These are phyloP conservation scores for Dasypolia templi DNA, from an alignment of 2,888 invertebrate genomes.

Conservation along the genomic window DNA sequence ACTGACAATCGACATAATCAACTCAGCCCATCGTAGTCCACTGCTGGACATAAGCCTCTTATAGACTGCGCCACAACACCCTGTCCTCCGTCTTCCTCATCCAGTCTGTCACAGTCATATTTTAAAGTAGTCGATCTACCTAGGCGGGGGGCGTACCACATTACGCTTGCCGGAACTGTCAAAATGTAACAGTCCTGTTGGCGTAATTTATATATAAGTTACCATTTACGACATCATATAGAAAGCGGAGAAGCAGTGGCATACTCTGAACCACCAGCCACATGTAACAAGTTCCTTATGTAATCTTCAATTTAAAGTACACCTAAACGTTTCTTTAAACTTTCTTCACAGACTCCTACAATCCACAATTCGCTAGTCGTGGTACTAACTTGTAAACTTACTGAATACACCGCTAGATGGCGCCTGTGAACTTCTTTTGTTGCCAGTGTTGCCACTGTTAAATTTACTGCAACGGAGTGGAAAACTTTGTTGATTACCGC, in stretches of 20 bases:
- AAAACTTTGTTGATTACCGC: slow-evolving; percentile 67
- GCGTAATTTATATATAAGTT: too few species aligned
- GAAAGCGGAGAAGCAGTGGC: too few species aligned
- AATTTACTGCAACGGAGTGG: slow-evolving; percentile 71
- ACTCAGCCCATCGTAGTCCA: too few species aligned
- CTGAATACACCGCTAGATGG: slow-evolving; percentile 68
- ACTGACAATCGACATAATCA: too few species aligned
- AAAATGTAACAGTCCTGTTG: too few species aligned
- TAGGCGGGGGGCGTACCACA: too few species aligned
- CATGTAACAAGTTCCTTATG: not conserved
- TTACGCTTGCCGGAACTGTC: too few species aligned
- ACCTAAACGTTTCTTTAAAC: slow-evolving; percentile 41
- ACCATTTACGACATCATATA: not conserved
- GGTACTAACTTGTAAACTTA: slow-evolving; percentile 44
- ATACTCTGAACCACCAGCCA: not conserved
- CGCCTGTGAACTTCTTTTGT: slow-evolving; percentile 73
- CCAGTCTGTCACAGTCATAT: too few species aligned
- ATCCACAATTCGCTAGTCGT: slow-evolving; percentile 25
- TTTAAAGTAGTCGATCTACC: too few species aligned
- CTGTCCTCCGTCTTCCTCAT: too few species aligned
- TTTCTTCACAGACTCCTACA: slow-evolving; percentile 19
- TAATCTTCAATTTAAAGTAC: slow-evolving; percentile 23
- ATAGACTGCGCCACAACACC: too few species aligned
- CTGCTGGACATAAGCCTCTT: too few species aligned
- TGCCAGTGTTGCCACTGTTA: slow-evolving; percentile 78